phyloP scores from a whole-genome alignment of 2,888 invertebrate species.

The Proisotoma minuta region DNA sequence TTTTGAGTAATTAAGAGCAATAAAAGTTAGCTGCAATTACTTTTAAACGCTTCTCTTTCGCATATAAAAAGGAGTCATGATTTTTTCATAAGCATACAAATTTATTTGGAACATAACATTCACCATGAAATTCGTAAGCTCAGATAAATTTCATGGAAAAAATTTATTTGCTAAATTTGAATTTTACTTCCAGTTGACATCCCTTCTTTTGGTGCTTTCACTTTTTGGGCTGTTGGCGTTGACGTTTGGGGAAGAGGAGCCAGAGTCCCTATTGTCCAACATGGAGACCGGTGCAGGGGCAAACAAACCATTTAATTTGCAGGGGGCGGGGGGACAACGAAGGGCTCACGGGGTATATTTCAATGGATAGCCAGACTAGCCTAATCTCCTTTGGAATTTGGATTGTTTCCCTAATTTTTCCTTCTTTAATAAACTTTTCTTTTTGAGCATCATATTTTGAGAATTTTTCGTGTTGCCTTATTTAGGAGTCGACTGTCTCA shows the following conservation, averaged over 20 bases:
- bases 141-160: no score
- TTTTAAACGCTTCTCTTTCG: no score
- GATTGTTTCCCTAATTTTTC: neutral
- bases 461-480: neutral
- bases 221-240: neutral
- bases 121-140: no score
- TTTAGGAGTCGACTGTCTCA: neutral
- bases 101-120: no score
- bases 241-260: neutral
- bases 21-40: no score
- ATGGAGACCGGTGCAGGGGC: neutral
- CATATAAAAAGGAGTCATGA: no score
- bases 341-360: constrained; percentile 12
- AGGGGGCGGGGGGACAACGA: constrained; percentile 5
- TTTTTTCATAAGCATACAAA: no score
- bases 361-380: neutral
- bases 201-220: neutral
- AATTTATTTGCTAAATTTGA: no score
- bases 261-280: neutral
- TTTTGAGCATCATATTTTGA: neutral
- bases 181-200: neutral
- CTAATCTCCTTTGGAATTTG: neutral
- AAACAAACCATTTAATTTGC: constrained; percentile 6
- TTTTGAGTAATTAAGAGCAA: no score
- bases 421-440: no score